Conservation (phyloP, 2,113 vertebrate genomes). For the Albula glossodonta region DNA sequence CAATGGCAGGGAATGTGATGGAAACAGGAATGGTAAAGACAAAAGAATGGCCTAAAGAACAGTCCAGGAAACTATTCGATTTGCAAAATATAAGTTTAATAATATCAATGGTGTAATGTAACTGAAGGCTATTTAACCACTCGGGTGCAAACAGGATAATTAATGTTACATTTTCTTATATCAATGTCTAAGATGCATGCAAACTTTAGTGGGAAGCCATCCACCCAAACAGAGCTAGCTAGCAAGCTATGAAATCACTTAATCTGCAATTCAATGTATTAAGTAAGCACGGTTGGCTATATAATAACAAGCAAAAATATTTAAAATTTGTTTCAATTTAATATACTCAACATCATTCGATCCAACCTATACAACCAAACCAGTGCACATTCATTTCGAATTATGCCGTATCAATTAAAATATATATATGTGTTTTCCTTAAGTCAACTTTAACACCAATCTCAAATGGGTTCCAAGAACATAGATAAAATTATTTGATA, state of each 20-base stretch:
- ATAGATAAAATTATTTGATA: too few relatives aligned
- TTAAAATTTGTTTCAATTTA: background rate
- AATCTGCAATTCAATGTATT: too few relatives aligned
- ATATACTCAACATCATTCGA: too few relatives aligned
- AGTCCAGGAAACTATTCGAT: background rate
- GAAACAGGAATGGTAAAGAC: constrained; percentile 6
- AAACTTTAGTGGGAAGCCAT: background rate
- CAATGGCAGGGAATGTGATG: constrained; percentile 12
- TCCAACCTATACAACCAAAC: background rate
- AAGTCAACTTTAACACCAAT: too few relatives aligned
- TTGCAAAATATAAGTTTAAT: background rate
- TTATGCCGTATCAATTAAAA: too few relatives aligned
- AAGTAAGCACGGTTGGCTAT: too few relatives aligned
- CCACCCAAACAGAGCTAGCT: background rate
- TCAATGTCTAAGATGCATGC: background rate
- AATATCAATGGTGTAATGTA: background rate
- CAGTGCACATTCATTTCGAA: too few relatives aligned
- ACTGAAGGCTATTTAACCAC: background rate
- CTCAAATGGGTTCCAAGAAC: too few relatives aligned
- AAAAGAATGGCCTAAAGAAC: background rate
- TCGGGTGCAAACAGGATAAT: background rate
- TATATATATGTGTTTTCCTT: too few relatives aligned
- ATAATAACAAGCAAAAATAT: too few relatives aligned
- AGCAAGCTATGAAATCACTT: background rate
- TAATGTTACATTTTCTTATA: background rate